Conservation (phyloP, 2,113 vertebrate species). For the Mastomys coucha region DNA sequence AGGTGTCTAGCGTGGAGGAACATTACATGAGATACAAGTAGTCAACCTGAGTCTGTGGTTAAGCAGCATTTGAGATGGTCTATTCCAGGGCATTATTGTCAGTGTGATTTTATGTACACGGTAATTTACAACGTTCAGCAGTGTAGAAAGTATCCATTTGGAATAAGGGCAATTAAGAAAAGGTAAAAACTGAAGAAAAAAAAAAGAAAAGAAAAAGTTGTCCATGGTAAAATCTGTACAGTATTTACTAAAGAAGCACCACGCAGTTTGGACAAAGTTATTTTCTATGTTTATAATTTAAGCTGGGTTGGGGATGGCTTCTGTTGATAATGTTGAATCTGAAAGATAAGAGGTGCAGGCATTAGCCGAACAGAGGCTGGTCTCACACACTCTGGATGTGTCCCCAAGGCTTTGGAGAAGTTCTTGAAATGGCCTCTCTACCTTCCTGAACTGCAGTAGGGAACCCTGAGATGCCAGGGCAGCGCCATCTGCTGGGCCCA, state of each 20-base stretch:
- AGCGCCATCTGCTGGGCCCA: constrained; percentile 53
- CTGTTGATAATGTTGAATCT: constrained; percentile 85
- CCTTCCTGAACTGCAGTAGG: background rate
- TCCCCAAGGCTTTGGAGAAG: background rate
- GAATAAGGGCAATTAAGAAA: constrained; percentile 89
- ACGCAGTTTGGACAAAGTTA: constrained; percentile 86
- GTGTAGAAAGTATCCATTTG: constrained; percentile 89
- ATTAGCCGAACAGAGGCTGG: background rate
- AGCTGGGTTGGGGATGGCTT: constrained; percentile 85
- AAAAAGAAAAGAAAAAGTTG: constrained; percentile 88
- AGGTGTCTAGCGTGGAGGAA: constrained; percentile 86
- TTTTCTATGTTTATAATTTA: constrained; percentile 84
- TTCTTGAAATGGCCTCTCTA: background rate
- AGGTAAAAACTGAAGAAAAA: constrained; percentile 90
- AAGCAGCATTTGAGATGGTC: constrained; percentile 98
- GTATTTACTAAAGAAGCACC: constrained; percentile 95
- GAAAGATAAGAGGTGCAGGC: constrained; percentile 79
- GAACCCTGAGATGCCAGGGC: background rate
- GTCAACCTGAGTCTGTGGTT: constrained; percentile 98
- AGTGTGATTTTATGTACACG: constrained; percentile 89
- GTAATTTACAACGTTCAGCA: constrained; percentile 90
- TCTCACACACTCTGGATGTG: background rate
- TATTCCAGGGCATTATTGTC: constrained; percentile 93
- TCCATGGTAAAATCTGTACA: constrained; percentile 95
- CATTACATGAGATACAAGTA: constrained; percentile 88